Base-by-base conservation (phyloP, 2,888 invertebrate species). In the Tiliacea aurago region DNA sequence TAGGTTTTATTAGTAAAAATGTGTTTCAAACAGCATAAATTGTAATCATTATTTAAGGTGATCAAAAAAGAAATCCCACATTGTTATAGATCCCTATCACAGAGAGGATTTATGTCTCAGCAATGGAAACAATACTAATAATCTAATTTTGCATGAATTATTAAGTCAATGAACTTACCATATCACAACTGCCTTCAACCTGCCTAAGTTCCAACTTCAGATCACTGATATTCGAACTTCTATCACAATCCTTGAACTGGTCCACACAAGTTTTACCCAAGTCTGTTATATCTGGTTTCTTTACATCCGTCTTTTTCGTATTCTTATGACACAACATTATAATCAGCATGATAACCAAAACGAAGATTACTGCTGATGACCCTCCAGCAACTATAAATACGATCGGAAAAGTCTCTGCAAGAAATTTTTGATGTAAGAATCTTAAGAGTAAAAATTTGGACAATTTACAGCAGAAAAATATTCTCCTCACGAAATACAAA, bases 181-280 rank as follows among this genome's bases (percentile, higher is more conserved):
- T 97, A 91, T 98, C 98, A 93, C 98, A 98, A 86, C 97, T 97
- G 51, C 98, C 98, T 77, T 98, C 98, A 66, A 98, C 97, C 58
- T 98, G 98, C 69, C 99, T 96, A 79, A 99, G 97, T 92, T 99
- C 99, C 85, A 98, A 97, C 93, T 99, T 99, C 90, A 99, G 96
- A 93, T 99, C 99, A 84, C 99, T 99, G 86, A 99, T 98, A 91
- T 98, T 98, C 55, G 99, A 99, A 89, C 98, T 98, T 77, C 98
- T 97, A 92, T 99, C 99, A 68, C 98, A 98, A 90, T 98, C 98
- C 84, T 97, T 97, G 83, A 97, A 97, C 65, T 91, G 91, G 53
- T 95, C 94, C 0, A 90, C 90, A 53, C 93, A 93, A 0, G 88
- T 91, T 83, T 95, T 95, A 13, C 93, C 91, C 70, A 95, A 78